Evolutionary conservation across 2,113 vertebrate species (phyloP), one percentile per base, ranked within the genome.

Genomic region (Manacus vitellinus): DNA sequence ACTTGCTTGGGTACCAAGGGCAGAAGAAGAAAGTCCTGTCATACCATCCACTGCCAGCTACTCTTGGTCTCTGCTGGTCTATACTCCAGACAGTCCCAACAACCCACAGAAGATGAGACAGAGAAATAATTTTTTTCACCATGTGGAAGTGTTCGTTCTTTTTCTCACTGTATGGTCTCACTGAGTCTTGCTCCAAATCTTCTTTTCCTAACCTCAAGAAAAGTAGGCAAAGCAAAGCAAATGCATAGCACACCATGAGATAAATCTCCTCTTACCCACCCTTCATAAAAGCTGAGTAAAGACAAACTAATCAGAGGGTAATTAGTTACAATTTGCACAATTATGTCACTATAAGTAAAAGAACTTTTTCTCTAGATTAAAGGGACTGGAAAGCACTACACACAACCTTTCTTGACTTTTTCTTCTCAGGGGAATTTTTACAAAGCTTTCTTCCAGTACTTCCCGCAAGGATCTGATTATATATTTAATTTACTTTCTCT

Each of bases 401-500:
- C 39, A 63, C 89, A 94, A 89, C 88, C 63, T 68, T 85, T 85
- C 74, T 30, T 90, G 90, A 94, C 90, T 94, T 88, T 7, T 85
- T 83, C 24, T 83, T 96, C 94, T 90, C 82, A 59, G 52, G 72
- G 67, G 88, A 96, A 81, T 96, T 96, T 88, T 84, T 90, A 72
- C 49, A 93, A 77, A 80, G 82, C 75, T 96, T 73, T 85, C 63
- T 93, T 74, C 80, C 43, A 77, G 39, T 68, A 80, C 25, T 93
- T 94, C 61, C 62, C 86, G 82, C 47, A 88, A 93, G 20, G 72
- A 94, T 90, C 82, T 92, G 92, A 94, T 97, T 75, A 96, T 49
- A 46, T 65, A 84, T 94, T 95, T 84, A 93, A 93, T 94, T 97
- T 76, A 78, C 66, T 96, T 95, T 86, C 72, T 61, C 79, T 84